Percentiles rank a stretch among this genome's conserved stretches.
Evolutionary conservation across 1,140 invertebrate genomes (phyloP).

Genomic region (Drosophila novamexicana): DNA sequence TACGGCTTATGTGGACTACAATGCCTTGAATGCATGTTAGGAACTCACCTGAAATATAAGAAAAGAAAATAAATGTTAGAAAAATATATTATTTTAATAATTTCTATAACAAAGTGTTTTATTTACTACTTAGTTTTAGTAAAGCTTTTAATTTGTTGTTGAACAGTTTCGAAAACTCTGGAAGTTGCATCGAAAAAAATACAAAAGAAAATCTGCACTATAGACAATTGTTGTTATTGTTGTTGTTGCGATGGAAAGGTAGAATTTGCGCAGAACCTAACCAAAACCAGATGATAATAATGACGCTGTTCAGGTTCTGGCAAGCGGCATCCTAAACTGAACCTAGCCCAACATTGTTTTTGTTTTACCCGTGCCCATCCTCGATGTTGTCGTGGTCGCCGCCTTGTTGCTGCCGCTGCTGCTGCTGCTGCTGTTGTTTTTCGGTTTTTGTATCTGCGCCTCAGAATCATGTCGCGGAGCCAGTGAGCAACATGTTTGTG

Average conservation of each 20-base stretch:
- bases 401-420: conserved; percentile 36
- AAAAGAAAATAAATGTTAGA: conserved; percentile 1
- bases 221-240: conserved; percentile 11
- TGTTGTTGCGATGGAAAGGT: conserved; percentile 50
- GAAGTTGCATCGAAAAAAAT: conserved; percentile 62
- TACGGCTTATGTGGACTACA: background rate
- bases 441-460: conserved; percentile 74
- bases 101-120: too few relatives aligned
- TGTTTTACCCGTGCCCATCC: conserved; percentile 55
- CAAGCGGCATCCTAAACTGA: conserved; percentile 51
- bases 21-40: background rate
- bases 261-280: conserved; percentile 49
- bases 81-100: too few relatives aligned
- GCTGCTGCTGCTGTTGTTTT: conserved; percentile 35
- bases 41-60: conserved; percentile 58
- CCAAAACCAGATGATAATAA: conserved; percentile 79
- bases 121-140: too few relatives aligned
- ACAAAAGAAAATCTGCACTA: conserved; percentile 13
- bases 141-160: too few relatives aligned
- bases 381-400: conserved; percentile 31
- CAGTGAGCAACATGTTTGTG: conserved; percentile 80
- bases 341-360: conserved; percentile 80
- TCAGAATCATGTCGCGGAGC: conserved; percentile 80
- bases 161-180: conserved; percentile 10
- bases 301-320: conserved; percentile 49